phyloP scores from a whole-genome alignment of 2,113 vertebrate genomes.

The Psilopogon haemacephalus region DNA sequence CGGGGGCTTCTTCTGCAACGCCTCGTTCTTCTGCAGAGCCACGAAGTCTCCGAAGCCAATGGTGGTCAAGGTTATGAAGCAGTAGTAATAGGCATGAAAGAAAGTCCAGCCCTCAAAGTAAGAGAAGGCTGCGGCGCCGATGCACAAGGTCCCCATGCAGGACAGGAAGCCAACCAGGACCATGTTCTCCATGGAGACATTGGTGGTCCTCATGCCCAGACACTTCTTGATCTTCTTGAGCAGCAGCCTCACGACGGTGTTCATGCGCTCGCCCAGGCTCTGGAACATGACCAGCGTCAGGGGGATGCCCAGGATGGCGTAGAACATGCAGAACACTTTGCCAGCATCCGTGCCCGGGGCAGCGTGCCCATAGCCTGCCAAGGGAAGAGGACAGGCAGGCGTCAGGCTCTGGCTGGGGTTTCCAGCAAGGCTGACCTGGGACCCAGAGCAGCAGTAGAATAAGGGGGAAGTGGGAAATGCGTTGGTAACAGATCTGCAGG shows the following conservation, averaged over 20 bases:
- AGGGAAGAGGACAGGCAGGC: neutral
- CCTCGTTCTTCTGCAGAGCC: conserved; percentile 93
- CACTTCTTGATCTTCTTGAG: conserved; percentile 89
- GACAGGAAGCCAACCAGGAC: conserved; percentile 92
- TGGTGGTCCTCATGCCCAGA: conserved; percentile 82
- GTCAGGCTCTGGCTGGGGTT: neutral
- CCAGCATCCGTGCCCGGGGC: conserved; percentile 92
- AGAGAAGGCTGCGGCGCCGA: conserved; percentile 90
- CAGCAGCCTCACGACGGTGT: conserved; percentile 87
- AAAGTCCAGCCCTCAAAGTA: conserved; percentile 97
- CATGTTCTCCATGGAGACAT: conserved; percentile 96
- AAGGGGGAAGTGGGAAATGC: neutral
- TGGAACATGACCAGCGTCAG: conserved; percentile 98
- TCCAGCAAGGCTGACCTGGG: neutral
- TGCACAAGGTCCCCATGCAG: conserved; percentile 90
- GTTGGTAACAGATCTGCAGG: neutral
- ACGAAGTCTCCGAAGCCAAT: conserved; percentile 98
- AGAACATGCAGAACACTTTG: conserved; percentile 99
- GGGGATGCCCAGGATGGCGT: conserved; percentile 93
- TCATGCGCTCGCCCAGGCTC: conserved; percentile 96
- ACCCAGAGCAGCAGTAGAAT: neutral
- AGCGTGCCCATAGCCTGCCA: conserved; percentile 90
- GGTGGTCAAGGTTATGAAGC: conserved; percentile 97
- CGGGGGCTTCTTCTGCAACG: conserved; percentile 91
- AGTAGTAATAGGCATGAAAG: conserved; percentile 97